These are phyloP conservation scores for Taurulus bubalis DNA, from an alignment of 2,113 vertebrate species.

Conservation along the genomic window DNA sequence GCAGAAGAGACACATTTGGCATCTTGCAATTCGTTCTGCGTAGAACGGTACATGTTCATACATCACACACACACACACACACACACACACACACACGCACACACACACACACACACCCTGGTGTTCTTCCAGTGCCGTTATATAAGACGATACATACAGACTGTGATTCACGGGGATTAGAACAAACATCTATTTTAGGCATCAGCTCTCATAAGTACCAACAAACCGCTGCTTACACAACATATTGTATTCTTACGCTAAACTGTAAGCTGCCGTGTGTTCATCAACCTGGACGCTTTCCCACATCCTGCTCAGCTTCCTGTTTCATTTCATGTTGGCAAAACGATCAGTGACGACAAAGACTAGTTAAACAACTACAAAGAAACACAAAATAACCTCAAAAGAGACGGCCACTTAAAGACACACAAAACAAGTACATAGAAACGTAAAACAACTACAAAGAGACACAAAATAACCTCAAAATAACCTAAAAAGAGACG, in stretches of 20 bases:
- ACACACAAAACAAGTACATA: too few relatives aligned
- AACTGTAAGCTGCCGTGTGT: not conserved
- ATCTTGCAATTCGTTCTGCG: not conserved
- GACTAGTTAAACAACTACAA: too few relatives aligned
- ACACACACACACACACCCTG: not conserved
- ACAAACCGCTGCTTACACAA: constrained; percentile 11
- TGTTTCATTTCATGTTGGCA: not conserved
- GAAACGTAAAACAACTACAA: not conserved
- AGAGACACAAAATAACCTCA: too few relatives aligned
- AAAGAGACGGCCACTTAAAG: too few relatives aligned
- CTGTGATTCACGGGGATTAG: constrained; percentile 39
- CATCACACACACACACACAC: not conserved
- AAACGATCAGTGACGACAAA: not conserved
- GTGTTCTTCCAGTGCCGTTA: not conserved
- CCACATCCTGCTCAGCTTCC: not conserved
- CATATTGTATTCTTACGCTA: not conserved
- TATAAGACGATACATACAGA: not conserved
- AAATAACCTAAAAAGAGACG: too few relatives aligned
- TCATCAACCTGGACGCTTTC: not conserved
- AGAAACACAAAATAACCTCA: too few relatives aligned
- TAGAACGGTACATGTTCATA: not conserved
- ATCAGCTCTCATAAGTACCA: constrained; percentile 2
- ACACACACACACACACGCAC: not conserved
- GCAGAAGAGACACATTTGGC: not conserved
- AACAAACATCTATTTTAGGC: constrained; percentile 14